These are phyloP conservation scores for Eulemur rubriventer DNA, from an alignment of 2,797 vertebrate genomes.

Conservation along the genomic window DNA sequence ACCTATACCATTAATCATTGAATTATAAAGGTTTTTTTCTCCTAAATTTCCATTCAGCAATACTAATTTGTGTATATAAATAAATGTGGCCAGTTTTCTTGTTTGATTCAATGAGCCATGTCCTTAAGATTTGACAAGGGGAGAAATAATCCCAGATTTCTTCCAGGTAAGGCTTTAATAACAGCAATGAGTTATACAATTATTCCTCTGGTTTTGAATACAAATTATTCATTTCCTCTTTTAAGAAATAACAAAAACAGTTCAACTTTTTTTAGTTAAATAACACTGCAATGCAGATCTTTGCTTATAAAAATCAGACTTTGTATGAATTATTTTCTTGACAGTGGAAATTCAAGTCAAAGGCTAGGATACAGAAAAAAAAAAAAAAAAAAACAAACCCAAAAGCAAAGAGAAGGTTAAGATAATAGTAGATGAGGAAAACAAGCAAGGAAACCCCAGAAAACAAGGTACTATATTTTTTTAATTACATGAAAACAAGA, in stretches of 20 bases:
- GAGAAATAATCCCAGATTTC: neutral
- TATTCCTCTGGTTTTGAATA: neutral
- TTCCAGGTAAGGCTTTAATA: neutral
- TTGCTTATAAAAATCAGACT: neutral
- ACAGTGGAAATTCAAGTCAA: neutral
- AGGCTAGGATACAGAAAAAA: neutral
- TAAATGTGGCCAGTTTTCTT: neutral
- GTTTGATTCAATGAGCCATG: neutral
- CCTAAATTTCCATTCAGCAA: neutral
- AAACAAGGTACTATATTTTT: neutral
- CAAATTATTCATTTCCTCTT: neutral
- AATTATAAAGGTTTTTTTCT: neutral
- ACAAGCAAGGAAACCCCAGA: neutral
- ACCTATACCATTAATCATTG: neutral
- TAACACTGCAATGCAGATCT: neutral
- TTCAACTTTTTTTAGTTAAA: neutral
- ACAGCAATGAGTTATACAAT: neutral
- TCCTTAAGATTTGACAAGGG: neutral
- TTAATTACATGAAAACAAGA: neutral
- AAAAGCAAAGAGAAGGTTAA: neutral
- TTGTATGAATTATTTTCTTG: neutral
- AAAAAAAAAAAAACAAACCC: neutral
- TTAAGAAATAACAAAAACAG: neutral
- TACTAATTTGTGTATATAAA: neutral
- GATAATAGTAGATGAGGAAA: neutral